Base-by-base conservation (phyloP, 2,113 vertebrate genomes). In the Aptenodytes forsteri region DNA sequence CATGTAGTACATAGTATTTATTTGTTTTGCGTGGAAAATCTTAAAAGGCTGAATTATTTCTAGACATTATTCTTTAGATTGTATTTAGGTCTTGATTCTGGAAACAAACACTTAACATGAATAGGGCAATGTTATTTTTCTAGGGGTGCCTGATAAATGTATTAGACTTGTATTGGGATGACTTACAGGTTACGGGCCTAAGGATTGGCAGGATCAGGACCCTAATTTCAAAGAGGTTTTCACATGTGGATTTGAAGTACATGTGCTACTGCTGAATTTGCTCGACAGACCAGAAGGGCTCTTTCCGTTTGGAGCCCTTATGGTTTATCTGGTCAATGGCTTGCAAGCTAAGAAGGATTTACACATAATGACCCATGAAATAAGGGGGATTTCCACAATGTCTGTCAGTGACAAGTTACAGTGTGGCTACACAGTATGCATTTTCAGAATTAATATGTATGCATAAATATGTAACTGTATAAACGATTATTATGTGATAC, bases 341-440 rank as follows among this genome's bases (percentile, higher is more conserved):
- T 87, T 96, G 85, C 69, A 55, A 84, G 82, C 88, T 97, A 86
- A 98, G 94, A 94, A 97, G 92, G 96, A 96, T 97, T 97, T 98
- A 89, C 78, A 90, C 76, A 84, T 96, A 96, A 97, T 97, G 97
- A 96, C 96, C 95, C 97, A 94, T 96, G 91, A 97, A 97, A 97
- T 97, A 96, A 96, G 83, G 81, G 89, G 93, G 91, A 96, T 97
- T 97, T 97, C 93, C 94, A 95, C 95, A 86, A 69, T 14, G 70
- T 70, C 70, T 96, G 83, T 89, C 83, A 94, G 83, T 79, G 95
- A 88, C 80, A 95, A 94, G 92, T 97, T 96, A 96, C 91, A 94
- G 83, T 84, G 82, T 92, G 87, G 85, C 91, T 89, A 94, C 80
- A 94, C 83, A 93, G 69, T 96, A 42, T 86, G 67, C 62, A 38